Evolutionary conservation across 2,797 vertebrate species (phyloP).

Genomic region (Setipinna tenuifilis): DNA sequence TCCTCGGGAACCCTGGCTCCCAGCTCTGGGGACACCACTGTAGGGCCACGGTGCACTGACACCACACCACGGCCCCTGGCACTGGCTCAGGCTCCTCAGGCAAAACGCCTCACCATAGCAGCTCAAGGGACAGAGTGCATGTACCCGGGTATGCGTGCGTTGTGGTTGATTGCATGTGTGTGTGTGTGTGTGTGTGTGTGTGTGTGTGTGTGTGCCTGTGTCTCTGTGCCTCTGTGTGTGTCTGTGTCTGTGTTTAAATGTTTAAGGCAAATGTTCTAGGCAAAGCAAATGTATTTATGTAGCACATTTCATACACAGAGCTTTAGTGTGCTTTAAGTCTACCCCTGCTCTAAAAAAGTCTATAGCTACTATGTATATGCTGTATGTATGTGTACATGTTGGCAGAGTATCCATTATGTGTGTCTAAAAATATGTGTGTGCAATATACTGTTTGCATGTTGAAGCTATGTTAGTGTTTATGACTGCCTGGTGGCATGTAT

Average conservation of each 20-base stretch:
- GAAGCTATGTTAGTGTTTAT: background rate
- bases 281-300: too few species aligned
- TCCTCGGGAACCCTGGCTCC: background rate
- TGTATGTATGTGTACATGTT: background rate
- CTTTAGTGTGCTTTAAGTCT: too few species aligned
- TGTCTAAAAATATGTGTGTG: too few species aligned
- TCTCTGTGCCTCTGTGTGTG: too few species aligned
- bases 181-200: background rate
- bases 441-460: too few species aligned
- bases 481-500: background rate
- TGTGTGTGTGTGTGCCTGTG: background rate
- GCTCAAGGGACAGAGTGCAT: background rate
- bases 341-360: too few species aligned
- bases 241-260: background rate
- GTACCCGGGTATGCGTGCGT: background rate
- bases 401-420: background rate
- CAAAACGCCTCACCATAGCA: background rate
- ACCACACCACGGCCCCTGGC: slow-evolving; percentile 10
- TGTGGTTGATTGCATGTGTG: background rate
- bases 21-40: background rate
- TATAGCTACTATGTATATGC: too few species aligned
- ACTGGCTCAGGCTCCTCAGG: background rate
- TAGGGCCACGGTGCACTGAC: too few species aligned
- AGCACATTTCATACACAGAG: too few species aligned
- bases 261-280: background rate